These are phyloP conservation scores for Andrena dorsata DNA, from an alignment of 2,888 invertebrate species.

Conservation along the genomic window DNA sequence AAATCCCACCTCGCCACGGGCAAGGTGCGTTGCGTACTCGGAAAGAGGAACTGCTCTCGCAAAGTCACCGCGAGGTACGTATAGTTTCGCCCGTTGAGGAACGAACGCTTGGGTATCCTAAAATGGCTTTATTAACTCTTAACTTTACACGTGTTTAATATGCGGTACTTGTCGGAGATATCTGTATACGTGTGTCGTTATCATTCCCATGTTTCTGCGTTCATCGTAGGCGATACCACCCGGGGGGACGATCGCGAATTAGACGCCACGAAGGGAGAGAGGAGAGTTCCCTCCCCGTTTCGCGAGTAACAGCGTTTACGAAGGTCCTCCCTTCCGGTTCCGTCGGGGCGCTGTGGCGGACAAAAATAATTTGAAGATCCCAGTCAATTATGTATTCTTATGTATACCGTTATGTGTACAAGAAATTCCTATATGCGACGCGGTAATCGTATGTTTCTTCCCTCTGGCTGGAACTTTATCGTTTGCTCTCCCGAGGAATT, in stretches of 20 bases:
- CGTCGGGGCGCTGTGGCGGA: slow-evolving; percentile 51
- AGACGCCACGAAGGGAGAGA: slow-evolving; percentile 21
- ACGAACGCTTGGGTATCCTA: slow-evolving; percentile 72
- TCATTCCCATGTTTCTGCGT: slow-evolving; percentile 63
- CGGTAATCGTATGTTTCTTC: slow-evolving; percentile 31
- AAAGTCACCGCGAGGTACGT: background rate
- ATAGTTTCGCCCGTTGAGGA: background rate
- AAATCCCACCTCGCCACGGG: background rate
- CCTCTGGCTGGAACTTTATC: slow-evolving; percentile 5
- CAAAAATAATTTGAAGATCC: slow-evolving; percentile 73
- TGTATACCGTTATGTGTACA: slow-evolving; percentile 61
- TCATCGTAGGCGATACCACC: slow-evolving; percentile 49
- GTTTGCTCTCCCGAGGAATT: slow-evolving; percentile 18
- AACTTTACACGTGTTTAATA: slow-evolving; percentile 83
- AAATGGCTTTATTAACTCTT: slow-evolving; percentile 84
- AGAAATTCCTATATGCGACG: slow-evolving; percentile 64
- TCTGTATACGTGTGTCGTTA: slow-evolving; percentile 73
- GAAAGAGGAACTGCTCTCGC: background rate
- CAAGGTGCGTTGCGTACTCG: background rate
- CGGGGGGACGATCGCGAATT: slow-evolving; percentile 23
- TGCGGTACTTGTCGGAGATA: slow-evolving; percentile 79
- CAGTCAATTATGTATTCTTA: slow-evolving; percentile 58
- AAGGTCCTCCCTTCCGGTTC: slow-evolving; percentile 22
- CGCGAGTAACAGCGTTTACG: background rate
- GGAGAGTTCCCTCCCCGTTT: background rate